Base-by-base conservation (phyloP, 2,888 invertebrate species). In the Cotesia congregata region DNA sequence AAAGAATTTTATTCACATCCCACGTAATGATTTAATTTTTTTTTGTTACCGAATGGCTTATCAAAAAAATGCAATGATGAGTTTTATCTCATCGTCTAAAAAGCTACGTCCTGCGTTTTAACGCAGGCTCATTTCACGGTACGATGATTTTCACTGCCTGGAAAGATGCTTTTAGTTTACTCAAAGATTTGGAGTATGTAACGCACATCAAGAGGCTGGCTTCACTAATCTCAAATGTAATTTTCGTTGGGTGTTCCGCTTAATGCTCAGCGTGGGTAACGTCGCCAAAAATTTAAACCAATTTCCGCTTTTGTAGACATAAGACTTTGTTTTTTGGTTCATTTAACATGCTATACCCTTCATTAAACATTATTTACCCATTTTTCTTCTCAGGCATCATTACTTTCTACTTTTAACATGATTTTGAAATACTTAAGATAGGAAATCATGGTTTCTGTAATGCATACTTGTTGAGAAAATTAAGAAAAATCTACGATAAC, bases 61-160 rank as follows among this genome's bases (percentile, higher is more conserved):
- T 50, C 50, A 50, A 77, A 41, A 71, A 74, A 60, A 72, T 70
- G 74, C 30, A 64, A 68, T 65, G 76, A 79, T 77, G 75, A 78
- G 77, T 78, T 78, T 80, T 75, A 72, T 71, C 74, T 75, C 75
- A 74, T 71, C 65, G 68, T 77, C 78, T 75, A 20, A 12, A 50
- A 38, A 72, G 75, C 30, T 67, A 68, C 60, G 73, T 65, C 64
- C 60, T 64, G 69, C 60, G 59, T 74, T 76, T 62, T 80, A 79
- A 80, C 50, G 79, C 79, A 81, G 82, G 81, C 82, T 72, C 75
- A 82, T 82, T 82, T 81, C 83, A 81, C 81, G 83, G 79, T 77
- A 81, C 79, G 77, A 81, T 82, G 81, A 80, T 79, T 80, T 75
- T 81, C 74, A 64, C 64, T 72, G 71, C 30, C 20, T 68, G 30